Evolutionary conservation across 2,797 vertebrate species (phyloP).

Genomic region (Parauchenoglanis punctatus): DNA sequence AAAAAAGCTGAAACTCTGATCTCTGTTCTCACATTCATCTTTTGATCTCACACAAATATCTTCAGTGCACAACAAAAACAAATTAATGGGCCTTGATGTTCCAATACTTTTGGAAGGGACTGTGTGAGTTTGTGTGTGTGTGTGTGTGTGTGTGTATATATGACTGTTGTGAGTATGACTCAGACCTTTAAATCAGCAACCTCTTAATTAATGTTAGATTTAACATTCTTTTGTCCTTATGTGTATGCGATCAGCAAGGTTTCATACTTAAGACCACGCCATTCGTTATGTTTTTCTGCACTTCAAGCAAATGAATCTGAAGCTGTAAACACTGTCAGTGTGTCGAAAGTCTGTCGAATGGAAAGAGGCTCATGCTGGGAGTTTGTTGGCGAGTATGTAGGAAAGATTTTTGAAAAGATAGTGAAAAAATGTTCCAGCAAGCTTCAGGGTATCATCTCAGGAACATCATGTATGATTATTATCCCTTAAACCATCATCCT

Average conservation of each 20-base stretch:
- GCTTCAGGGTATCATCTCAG: not conserved
- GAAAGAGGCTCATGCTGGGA: constrained; percentile 40
- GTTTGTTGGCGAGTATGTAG: constrained; percentile 37
- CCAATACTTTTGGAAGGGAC: too few species aligned
- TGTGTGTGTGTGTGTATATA: too few species aligned
- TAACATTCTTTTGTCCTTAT: not conserved
- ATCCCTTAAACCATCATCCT: not conserved
- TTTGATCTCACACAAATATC: too few species aligned
- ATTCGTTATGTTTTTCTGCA: not conserved
- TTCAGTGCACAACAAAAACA: too few species aligned
- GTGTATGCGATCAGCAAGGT: not conserved
- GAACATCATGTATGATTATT: not conserved
- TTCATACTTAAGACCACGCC: not conserved
- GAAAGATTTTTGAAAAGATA: constrained; percentile 3
- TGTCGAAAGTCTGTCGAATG: constrained; percentile 29
- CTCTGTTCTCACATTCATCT: too few species aligned
- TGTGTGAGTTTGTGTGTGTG: too few species aligned
- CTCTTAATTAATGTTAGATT: not conserved
- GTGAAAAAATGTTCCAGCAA: constrained; percentile 19
- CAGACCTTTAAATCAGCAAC: not conserved
- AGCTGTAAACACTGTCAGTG: constrained; percentile 27
- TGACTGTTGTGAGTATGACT: not conserved
- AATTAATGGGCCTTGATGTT: too few species aligned
- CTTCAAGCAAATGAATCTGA: not conserved
- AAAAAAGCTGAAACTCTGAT: too few species aligned